Conservation (phyloP, 2,888 invertebrate genomes). For the Phoenoteleia sp. region DNA sequence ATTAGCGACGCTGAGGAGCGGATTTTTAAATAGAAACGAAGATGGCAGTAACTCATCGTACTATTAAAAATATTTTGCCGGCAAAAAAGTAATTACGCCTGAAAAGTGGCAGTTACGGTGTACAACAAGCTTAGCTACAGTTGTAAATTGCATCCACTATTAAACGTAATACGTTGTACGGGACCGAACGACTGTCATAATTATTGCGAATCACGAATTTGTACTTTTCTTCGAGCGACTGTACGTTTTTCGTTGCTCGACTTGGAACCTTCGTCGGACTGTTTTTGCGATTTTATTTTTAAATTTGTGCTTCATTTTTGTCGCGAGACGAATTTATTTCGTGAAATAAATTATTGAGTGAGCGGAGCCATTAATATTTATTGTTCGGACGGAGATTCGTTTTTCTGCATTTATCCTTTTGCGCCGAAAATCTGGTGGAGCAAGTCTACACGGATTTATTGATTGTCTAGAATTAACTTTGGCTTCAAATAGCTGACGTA, state of each 20-base stretch:
- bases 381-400: conserved; percentile 9
- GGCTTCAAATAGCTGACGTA: conserved; percentile 33
- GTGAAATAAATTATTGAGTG: conserved; percentile 43
- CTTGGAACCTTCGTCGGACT: conserved; percentile 16
- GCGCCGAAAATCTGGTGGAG: conserved; percentile 34
- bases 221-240: conserved; percentile 52
- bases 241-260: neutral
- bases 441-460: conserved; percentile 33
- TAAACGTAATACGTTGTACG: conserved; percentile 52
- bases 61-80: conserved; percentile 37
- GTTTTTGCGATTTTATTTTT: conserved; percentile 13
- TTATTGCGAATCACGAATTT: conserved; percentile 52
- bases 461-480: conserved; percentile 51
- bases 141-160: conserved; percentile 51
- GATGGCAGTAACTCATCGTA: conserved; percentile 24
- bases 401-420: conserved; percentile 20
- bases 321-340: conserved; percentile 19
- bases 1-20: conserved; percentile 23
- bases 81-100: conserved; percentile 43
- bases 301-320: conserved; percentile 17
- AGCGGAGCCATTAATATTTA: conserved; percentile 44
- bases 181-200: conserved; percentile 56
- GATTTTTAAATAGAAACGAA: conserved; percentile 32
- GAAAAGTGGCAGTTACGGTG: conserved; percentile 40
- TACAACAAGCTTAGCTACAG: conserved; percentile 45